phyloP scores from a whole-genome alignment of 2,113 vertebrate genomes.

The Oreochromis tanganicae region DNA sequence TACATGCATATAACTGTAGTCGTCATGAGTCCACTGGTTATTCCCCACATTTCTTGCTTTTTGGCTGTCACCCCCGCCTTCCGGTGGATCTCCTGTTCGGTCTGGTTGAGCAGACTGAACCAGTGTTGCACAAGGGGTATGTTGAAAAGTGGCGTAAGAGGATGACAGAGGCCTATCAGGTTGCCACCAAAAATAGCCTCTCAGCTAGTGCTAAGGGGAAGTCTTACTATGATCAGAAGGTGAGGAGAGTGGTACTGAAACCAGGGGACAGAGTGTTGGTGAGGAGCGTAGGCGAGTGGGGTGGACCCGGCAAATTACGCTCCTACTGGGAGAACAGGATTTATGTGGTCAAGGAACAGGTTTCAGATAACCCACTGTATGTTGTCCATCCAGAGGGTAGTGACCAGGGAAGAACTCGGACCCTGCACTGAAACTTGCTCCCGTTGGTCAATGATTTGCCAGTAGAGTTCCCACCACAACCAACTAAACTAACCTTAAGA shows the following conservation, averaged over 20 bases:
- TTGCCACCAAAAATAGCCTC: not conserved
- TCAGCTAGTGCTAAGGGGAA: not conserved
- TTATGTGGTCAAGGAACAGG: not conserved
- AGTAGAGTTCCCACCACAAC: not conserved
- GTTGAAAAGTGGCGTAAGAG: not conserved
- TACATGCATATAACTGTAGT: too few relatives aligned
- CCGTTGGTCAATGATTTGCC: not conserved
- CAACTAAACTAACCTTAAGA: too few relatives aligned
- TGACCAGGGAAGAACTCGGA: not conserved
- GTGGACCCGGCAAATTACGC: not conserved
- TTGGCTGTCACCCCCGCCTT: too few relatives aligned
- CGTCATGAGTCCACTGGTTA: too few relatives aligned
- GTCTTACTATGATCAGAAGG: not conserved
- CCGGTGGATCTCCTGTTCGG: too few relatives aligned
- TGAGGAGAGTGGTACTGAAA: not conserved
- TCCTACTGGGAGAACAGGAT: not conserved
- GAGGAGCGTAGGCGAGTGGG: fast-evolving
- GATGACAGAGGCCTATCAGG: not conserved
- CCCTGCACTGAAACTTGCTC: not conserved
- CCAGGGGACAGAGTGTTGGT: not conserved
- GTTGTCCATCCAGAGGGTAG: not conserved
- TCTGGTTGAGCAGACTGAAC: too few relatives aligned
- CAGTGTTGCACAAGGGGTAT: not conserved
- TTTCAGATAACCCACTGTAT: not conserved
- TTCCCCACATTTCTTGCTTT: too few relatives aligned